Conservation (phyloP, 2,113 vertebrate genomes). For the Nothobranchius furzeri region DNA sequence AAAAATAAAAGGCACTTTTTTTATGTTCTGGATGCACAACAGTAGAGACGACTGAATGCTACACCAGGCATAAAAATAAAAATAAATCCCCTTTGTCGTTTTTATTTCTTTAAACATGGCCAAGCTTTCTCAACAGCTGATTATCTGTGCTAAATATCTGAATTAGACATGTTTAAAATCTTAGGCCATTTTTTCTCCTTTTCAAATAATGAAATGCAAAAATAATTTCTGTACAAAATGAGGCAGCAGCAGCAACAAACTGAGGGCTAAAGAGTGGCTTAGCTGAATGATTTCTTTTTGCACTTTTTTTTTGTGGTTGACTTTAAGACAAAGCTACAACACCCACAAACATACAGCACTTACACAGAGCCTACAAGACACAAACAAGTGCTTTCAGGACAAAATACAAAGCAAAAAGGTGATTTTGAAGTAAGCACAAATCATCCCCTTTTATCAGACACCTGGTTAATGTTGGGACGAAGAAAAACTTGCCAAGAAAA, state of each 20-base stretch:
- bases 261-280: constrained; percentile 8
- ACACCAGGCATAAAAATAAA: constrained; percentile 13
- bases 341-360: constrained; percentile 4
- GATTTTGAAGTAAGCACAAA: neutral
- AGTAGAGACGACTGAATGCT: constrained; percentile 36
- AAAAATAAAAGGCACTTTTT: constrained; percentile 58
- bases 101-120: neutral
- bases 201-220: constrained; percentile 4
- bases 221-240: constrained; percentile 5
- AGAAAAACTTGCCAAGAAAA: constrained; percentile 29
- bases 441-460: constrained; percentile 11
- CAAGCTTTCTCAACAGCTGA: neutral
- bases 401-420: constrained; percentile 29
- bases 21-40: constrained; percentile 27
- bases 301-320: constrained; percentile 6
- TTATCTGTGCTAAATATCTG: neutral
- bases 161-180: constrained; percentile 5
- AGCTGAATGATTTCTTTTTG: constrained; percentile 21
- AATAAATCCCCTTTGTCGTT: neutral
- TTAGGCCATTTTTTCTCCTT: neutral
- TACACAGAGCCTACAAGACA: constrained; percentile 13
- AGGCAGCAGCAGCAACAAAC: constrained; percentile 19
- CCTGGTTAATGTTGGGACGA: constrained; percentile 28
- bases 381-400: constrained; percentile 33
- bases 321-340: constrained; percentile 2